These are phyloP conservation scores for Cheilosia vulpina DNA, from an alignment of 2,888 invertebrate species.

Conservation along the genomic window DNA sequence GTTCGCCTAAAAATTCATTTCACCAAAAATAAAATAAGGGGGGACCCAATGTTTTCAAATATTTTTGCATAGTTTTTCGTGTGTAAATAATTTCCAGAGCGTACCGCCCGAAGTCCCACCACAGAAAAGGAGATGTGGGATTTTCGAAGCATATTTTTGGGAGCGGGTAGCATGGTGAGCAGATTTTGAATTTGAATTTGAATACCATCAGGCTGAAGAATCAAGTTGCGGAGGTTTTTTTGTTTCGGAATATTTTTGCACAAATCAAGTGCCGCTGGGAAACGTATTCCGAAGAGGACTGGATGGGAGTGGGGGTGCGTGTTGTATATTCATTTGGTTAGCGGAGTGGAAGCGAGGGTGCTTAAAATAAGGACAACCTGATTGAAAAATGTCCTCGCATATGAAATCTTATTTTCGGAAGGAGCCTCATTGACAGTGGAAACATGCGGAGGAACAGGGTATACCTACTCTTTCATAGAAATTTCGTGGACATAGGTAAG, in stretches of 20 bases:
- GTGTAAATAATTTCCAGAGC: slow-evolving; percentile 63
- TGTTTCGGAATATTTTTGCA: slow-evolving; percentile 46
- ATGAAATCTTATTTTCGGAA: too few relatives aligned
- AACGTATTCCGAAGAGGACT: slow-evolving; percentile 1
- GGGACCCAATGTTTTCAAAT: slow-evolving; percentile 44
- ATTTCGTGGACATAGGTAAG: too few relatives aligned
- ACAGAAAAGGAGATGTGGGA: slow-evolving; percentile 4
- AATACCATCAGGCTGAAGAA: slow-evolving; percentile 62
- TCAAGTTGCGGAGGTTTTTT: slow-evolving; percentile 29
- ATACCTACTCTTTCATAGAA: too few relatives aligned
- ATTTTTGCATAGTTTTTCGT: slow-evolving; percentile 72
- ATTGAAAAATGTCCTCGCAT: too few relatives aligned
- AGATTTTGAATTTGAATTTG: slow-evolving; percentile 38
- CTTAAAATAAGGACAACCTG: not conserved
- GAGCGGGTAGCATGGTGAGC: slow-evolving; percentile 19
- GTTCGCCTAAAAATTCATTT: slow-evolving; percentile 34
- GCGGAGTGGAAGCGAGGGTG: slow-evolving; percentile 35
- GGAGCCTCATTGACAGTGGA: too few relatives aligned
- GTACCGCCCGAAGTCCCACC: slow-evolving; percentile 24
- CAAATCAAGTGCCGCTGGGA: slow-evolving; percentile 40
- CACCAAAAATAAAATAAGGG: slow-evolving; percentile 13
- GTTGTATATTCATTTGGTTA: slow-evolving; percentile 21
- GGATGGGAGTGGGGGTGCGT: slow-evolving; percentile 2
- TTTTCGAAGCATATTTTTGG: slow-evolving; percentile 57
- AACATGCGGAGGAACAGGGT: too few relatives aligned